Conservation (phyloP, 2,888 invertebrate genomes). For the Arge pagana region DNA sequence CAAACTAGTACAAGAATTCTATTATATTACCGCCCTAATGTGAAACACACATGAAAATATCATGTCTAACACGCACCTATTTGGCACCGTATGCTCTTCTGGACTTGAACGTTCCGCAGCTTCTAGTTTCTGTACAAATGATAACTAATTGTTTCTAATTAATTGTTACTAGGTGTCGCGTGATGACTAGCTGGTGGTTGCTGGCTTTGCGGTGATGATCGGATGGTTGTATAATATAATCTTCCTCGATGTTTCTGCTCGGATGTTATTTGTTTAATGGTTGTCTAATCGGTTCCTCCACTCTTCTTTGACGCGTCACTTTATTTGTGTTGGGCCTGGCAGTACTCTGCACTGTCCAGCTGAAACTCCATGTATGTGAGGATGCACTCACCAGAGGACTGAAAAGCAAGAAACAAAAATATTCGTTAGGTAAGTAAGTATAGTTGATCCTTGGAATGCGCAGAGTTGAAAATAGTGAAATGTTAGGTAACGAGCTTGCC, state of each 20-base stretch:
- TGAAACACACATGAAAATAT: too few species aligned
- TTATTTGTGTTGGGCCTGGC: conserved; percentile 99
- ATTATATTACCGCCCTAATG: too few species aligned
- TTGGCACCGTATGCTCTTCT: conserved; percentile 49
- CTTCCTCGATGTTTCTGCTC: too few species aligned
- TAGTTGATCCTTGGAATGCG: too few species aligned
- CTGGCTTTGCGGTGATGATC: too few species aligned
- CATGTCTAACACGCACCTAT: too few species aligned
- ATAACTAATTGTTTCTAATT: conserved; percentile 47
- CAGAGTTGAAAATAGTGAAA: too few species aligned
- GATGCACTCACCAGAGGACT: conserved; percentile 87
- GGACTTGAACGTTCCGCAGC: conserved; percentile 21
- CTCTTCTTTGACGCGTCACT: conserved; percentile 47
- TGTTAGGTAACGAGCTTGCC: too few species aligned
- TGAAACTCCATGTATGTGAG: conserved; percentile 97
- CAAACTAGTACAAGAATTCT: too few species aligned
- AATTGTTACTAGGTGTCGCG: conserved; percentile 48
- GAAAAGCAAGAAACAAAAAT: conserved; percentile 57
- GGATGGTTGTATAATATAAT: too few species aligned
- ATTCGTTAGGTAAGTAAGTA: too few species aligned
- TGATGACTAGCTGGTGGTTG: conserved; percentile 52
- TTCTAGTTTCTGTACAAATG: not conserved
- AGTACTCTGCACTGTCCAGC: conserved; percentile 97
- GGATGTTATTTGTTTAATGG: conserved; percentile 1
- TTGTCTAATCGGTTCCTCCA: conserved; percentile 9